Conservation (phyloP, 2,888 invertebrate genomes). For the Philereme transversata region DNA sequence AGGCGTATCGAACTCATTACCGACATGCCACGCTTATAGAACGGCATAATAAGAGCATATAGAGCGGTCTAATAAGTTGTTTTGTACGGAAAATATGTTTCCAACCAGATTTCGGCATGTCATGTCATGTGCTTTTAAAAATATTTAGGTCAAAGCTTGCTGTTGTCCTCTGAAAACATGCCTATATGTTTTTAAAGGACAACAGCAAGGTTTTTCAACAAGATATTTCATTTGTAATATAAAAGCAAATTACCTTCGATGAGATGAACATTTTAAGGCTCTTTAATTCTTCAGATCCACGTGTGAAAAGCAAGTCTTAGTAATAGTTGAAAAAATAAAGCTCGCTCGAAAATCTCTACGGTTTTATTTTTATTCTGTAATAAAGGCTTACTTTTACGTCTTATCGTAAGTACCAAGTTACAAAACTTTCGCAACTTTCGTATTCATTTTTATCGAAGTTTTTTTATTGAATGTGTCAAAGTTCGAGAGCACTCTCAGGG, state of each 20-base stretch:
- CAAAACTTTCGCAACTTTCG: slow-evolving; percentile 37
- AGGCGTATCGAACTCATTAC: slow-evolving; percentile 32
- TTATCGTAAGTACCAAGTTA: slow-evolving; percentile 27
- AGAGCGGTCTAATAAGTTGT: slow-evolving; percentile 14
- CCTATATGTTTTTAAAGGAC: no score
- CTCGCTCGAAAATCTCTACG: slow-evolving; percentile 18
- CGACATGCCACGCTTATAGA: slow-evolving; percentile 33
- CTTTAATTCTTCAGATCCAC: no score
- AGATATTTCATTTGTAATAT: no score
- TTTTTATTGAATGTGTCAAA: slow-evolving; percentile 51
- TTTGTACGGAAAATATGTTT: slow-evolving; percentile 24
- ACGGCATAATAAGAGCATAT: slow-evolving; percentile 30
- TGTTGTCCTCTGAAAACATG: no score
- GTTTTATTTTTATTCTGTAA: slow-evolving; percentile 25
- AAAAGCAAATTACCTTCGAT: no score
- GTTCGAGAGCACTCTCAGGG: slow-evolving; percentile 54
- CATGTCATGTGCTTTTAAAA: slow-evolving; percentile 11
- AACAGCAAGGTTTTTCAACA: no score
- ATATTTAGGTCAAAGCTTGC: no score
- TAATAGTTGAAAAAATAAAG: not conserved
- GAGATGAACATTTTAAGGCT: no score
- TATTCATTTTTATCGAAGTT: slow-evolving; percentile 49
- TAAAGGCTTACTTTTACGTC: slow-evolving; percentile 29
- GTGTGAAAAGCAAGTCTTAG: no score
- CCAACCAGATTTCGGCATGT: slow-evolving; percentile 11